Evolutionary conservation across 64 coral and sea anemone genomes (phyloP), one percentile per base, ranked within the genome.

Genomic region (Catalaphyllia jardinei): DNA sequence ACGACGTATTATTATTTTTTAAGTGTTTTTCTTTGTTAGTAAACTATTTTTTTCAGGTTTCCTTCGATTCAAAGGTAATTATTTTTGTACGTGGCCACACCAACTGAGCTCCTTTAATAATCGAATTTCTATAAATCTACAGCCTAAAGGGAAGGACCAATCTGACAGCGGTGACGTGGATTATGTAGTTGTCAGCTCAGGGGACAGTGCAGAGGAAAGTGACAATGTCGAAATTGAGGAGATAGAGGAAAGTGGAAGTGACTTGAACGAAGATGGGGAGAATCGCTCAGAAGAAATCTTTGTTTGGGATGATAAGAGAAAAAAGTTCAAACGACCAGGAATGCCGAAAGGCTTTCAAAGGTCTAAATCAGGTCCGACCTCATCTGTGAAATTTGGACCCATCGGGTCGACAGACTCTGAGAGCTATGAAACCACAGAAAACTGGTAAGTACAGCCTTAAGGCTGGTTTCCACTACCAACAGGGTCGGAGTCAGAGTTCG

Each of bases 141-240:
- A 85, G 81, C 81, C 81, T 8, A 39, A 35, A 51, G 81, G 81
- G 46, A 85, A 71, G 35, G 81, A 85, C 1, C 14, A 52, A n/a
- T 85, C 81, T n/a, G 81, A 85, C 16, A 71, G 33, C 33, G 71
- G 63, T 42, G 81, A 85, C 51, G 39, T 10, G 3, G 81, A 85
- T 24, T 85, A 42, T 71, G 5, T 51, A 71, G 30, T 49, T 3
- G 42, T 69, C 81, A 85, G 81, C 33, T 85, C 81, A 27, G 81
- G 42, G 0, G 76, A 79, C 1, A 57, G 51, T 10, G 76, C 28
- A 14, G 49, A 79, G 11, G 81, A 85, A 10, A 64, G 30, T n/a
- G 81, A 71, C n/a, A 22, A 64, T 71, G 63, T 85, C 4, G 81
- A 85, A 29, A 85, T 85, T 71, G 81, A 85, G 63, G 81, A 85